Base-by-base conservation (phyloP, 2,888 invertebrate species). In the Acanthopleura granulata region DNA sequence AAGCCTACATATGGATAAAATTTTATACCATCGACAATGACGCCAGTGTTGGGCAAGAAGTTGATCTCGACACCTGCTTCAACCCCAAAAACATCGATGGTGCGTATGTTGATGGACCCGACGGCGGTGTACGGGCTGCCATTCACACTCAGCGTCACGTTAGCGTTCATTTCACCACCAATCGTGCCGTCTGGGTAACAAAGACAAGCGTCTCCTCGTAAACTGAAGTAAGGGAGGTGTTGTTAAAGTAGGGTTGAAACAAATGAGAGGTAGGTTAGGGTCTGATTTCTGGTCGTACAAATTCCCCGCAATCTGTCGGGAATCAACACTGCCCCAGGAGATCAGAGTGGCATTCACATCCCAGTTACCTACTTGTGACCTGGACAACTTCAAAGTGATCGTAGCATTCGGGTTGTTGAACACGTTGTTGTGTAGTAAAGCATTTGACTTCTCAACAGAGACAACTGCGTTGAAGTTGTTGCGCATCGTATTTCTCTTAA, bases 291-390 rank as follows among this genome's bases (percentile, higher is more conserved):
- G 40, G 50, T 80, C 80, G 66, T 75, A 80, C 15, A 80, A 72
- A 40, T 57, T 69, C 57, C 72, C 72, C 62, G 69, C 49, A 30
- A 80, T 79, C 0, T 12, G 57, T 22, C 76, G 73, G 3, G 73
- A 25, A 49, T 78, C 72, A 0, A 74, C 71, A 9, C 72, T 78
- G n/a, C 79, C 80, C 80, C 80, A 80, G 72, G 75, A 80, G 62
- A 79, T 80, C 40, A 74, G 49, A 22, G 79, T 77, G 11, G 79
- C 79, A 62, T 79, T 79, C 22, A 80, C 16, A 29, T 29, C 50
- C 40, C 40, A 3, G 40, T 40, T 6, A 1, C 15, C 30, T n/a
- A 69, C 29, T 50, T 29, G 66, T 25, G 12, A 14, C 6, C 3
- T 15, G 16, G 22, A 16, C 6, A 77, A 50, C 49, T 72, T 77